phyloP scores from a whole-genome alignment of 2,888 invertebrate genomes.

The Caprella mutica region DNA sequence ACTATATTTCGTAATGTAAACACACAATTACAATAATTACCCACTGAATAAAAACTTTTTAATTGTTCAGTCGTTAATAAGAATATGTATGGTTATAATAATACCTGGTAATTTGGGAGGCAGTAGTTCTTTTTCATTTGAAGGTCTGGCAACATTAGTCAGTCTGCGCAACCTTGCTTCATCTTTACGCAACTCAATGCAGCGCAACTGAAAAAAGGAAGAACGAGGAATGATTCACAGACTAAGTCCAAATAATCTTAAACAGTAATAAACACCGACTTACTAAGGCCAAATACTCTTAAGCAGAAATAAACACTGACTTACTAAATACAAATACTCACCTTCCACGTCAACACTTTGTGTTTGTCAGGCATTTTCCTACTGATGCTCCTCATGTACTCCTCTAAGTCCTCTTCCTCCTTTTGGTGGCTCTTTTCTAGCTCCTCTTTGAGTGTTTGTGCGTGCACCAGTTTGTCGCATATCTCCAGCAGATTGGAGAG shows the following conservation, averaged over 20 bases:
- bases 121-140: slow-evolving; percentile 38
- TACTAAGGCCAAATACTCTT: neutral
- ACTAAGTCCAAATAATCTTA: no score
- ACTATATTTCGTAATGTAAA: no score
- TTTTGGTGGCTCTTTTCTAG: slow-evolving; percentile 25
- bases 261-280: neutral
- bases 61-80: no score
- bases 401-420: slow-evolving; percentile 65
- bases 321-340: no score
- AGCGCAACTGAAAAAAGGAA: slow-evolving; percentile 15
- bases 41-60: no score
- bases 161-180: slow-evolving; percentile 56
- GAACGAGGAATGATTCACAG: neutral
- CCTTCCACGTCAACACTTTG: slow-evolving; percentile 41
- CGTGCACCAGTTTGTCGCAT: neutral
- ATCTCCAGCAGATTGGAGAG: slow-evolving; percentile 34
- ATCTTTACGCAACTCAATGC: slow-evolving; percentile 52
- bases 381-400: slow-evolving; percentile 55
- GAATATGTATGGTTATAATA: no score
- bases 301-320: no score
- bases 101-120: slow-evolving; percentile 4
- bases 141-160: slow-evolving; percentile 52
- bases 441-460: neutral
- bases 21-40: no score
- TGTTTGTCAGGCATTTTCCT: slow-evolving; percentile 42